phyloP scores from a whole-genome alignment of 2,113 vertebrate genomes.

The Poeciliopsis occidentalis region DNA sequence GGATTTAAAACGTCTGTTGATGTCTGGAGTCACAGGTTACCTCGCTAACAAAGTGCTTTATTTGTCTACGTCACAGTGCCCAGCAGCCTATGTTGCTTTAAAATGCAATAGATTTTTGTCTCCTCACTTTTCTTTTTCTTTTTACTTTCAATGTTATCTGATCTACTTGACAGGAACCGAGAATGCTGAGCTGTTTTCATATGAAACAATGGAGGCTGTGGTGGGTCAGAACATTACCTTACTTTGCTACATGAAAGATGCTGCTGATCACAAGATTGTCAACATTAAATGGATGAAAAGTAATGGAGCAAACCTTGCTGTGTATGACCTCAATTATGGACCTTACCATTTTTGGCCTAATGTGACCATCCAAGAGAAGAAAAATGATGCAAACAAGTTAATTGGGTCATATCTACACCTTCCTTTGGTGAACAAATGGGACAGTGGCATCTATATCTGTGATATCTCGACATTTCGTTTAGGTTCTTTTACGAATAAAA shows the following conservation, averaged over 20 bases:
- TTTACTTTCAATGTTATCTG: slow-evolving; percentile 30
- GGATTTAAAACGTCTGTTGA: slow-evolving; percentile 25
- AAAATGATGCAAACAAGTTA: fast-evolving
- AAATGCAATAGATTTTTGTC: slow-evolving; percentile 33
- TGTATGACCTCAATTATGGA: fast-evolving
- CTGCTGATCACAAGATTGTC: not conserved
- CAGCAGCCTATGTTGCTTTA: slow-evolving; percentile 28
- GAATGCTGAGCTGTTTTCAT: not conserved
- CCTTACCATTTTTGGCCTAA: fast-evolving
- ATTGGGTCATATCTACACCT: slow-evolving; percentile 51
- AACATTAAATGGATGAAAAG: slow-evolving; percentile 67
- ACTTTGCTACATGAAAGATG: slow-evolving; percentile 25
- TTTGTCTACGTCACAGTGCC: slow-evolving; percentile 27
- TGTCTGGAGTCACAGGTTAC: slow-evolving; percentile 29
- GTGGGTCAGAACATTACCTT: slow-evolving; percentile 66
- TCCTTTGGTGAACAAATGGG: slow-evolving; percentile 3
- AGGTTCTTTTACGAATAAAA: slow-evolving; percentile 28
- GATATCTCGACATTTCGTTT: slow-evolving; percentile 50
- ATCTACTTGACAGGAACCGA: slow-evolving; percentile 62
- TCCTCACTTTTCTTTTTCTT: slow-evolving; percentile 19
- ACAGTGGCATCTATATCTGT: slow-evolving; percentile 67
- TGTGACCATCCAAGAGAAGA: slow-evolving; percentile 10
- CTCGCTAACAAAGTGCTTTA: slow-evolving; percentile 36
- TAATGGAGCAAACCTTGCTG: slow-evolving; percentile 34
- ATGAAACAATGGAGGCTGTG: slow-evolving; percentile 23